Percentiles rank a stretch among this genome's conserved stretches.
Evolutionary conservation across 2,888 invertebrate species (phyloP).

Genomic region (Slavum lentiscoides): DNA sequence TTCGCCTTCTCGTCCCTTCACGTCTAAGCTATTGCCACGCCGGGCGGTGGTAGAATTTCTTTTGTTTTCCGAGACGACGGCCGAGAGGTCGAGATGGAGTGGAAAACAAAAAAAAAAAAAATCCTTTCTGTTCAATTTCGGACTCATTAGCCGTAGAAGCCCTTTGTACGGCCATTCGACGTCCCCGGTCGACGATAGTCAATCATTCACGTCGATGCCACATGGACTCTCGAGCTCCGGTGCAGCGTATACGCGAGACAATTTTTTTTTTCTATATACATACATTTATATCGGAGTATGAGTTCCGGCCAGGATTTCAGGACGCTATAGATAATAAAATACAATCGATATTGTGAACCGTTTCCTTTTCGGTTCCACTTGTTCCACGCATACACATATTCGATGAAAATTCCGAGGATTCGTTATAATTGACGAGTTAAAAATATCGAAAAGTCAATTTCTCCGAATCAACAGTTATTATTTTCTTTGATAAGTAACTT

Average conservation of each 20-base stretch:
- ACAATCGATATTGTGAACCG: neutral
- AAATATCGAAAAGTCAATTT: too few relatives aligned
- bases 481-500: too few relatives aligned
- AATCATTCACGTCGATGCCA: constrained; percentile 32
- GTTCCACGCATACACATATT: too few relatives aligned
- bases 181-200: neutral
- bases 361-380: too few relatives aligned
- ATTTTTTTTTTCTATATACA: too few relatives aligned
- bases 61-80: constrained; percentile 8
- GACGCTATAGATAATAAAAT: too few relatives aligned
- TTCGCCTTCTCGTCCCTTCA: too few relatives aligned
- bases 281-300: neutral
- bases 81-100: neutral
- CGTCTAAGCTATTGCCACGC: neutral
- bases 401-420: too few relatives aligned
- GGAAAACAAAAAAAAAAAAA: neutral
- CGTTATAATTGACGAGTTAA: too few relatives aligned
- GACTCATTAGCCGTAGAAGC: constrained; percentile 13
- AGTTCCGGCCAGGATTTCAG: too few relatives aligned
- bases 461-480: too few relatives aligned
- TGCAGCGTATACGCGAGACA: neutral
- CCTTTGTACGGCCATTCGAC: neutral
- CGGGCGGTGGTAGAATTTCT: neutral
- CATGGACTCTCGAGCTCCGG: neutral
- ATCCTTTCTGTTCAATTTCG: constrained; percentile 15